Evolutionary conservation across 92 coral and sea anemone genomes (phyloP).

Genomic region (Heliopora coerulea): DNA sequence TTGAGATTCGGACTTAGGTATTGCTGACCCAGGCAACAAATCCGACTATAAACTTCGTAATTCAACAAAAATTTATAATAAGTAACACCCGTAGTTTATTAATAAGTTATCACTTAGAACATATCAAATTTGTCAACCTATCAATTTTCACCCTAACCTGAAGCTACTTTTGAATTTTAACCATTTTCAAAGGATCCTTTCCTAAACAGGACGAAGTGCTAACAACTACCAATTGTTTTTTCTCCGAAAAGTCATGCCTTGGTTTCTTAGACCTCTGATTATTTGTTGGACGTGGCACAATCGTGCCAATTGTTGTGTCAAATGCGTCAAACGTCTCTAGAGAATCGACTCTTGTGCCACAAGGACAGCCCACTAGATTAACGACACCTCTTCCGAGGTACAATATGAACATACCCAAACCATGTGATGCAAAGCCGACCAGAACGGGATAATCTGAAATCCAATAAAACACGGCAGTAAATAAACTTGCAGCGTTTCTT

Average conservation of each 20-base stretch:
- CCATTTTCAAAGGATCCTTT: background rate
- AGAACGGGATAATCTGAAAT: conserved; percentile 6
- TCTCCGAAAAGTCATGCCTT: background rate
- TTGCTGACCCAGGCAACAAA: no score
- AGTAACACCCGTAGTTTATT: no score
- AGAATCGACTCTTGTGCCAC: conserved; percentile 37
- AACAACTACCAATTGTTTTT: conserved; percentile 9
- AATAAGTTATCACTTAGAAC: no score
- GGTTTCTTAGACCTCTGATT: background rate
- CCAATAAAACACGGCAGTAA: background rate
- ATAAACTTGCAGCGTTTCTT: no score
- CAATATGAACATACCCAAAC: conserved; percentile 23
- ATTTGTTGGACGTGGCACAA: background rate
- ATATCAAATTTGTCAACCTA: no score
- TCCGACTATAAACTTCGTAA: no score
- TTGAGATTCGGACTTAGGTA: no score
- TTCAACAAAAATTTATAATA: no score
- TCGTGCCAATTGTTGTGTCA: conserved; percentile 23
- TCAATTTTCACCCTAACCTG: no score
- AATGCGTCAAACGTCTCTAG: conserved; percentile 23
- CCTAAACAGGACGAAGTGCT: conserved; percentile 5
- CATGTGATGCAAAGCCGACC: conserved; percentile 21
- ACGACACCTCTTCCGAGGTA: background rate
- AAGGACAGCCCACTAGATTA: conserved; percentile 32
- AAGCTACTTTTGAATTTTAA: background rate